Percentiles rank a stretch among this genome's conserved stretches.
Evolutionary conservation across 2,797 vertebrate genomes (phyloP).

Genomic region (Yasuhikotakia modesta): DNA sequence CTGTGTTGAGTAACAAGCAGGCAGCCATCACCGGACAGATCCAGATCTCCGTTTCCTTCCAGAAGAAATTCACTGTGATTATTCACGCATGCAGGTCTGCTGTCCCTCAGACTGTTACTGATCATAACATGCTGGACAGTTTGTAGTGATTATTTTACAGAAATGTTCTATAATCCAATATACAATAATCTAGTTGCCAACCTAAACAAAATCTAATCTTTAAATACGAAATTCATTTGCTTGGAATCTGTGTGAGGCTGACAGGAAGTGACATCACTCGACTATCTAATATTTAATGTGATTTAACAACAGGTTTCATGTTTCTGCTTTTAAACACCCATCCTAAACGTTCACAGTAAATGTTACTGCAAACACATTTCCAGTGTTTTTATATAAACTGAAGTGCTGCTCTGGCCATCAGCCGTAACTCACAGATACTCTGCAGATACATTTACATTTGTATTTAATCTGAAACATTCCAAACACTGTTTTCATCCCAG

Average conservation of each 20-base stretch:
- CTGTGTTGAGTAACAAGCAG: constrained; percentile 62
- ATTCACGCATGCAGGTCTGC: constrained; percentile 85
- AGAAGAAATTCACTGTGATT: constrained; percentile 77
- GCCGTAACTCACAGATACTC: too few species aligned
- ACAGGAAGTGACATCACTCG: background rate
- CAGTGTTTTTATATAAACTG: background rate
- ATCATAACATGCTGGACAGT: too few species aligned
- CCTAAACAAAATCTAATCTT: too few species aligned
- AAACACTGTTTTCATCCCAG: background rate
- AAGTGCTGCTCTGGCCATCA: too few species aligned
- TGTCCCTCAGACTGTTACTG: background rate
- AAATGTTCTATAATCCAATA: too few species aligned
- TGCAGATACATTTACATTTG: too few species aligned
- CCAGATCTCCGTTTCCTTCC: constrained; percentile 82
- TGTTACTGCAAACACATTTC: background rate
- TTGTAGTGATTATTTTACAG: background rate
- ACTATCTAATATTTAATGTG: background rate
- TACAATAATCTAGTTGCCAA: too few species aligned
- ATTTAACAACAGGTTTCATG: background rate
- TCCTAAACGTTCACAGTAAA: background rate
- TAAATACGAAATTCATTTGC: too few species aligned
- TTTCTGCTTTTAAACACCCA: background rate
- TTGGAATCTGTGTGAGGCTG: background rate
- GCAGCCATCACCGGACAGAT: constrained; percentile 69
- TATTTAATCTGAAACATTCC: too few species aligned